Conservation (phyloP, 2,797 vertebrate genomes). For the Oryzias dopingdopingensis region DNA sequence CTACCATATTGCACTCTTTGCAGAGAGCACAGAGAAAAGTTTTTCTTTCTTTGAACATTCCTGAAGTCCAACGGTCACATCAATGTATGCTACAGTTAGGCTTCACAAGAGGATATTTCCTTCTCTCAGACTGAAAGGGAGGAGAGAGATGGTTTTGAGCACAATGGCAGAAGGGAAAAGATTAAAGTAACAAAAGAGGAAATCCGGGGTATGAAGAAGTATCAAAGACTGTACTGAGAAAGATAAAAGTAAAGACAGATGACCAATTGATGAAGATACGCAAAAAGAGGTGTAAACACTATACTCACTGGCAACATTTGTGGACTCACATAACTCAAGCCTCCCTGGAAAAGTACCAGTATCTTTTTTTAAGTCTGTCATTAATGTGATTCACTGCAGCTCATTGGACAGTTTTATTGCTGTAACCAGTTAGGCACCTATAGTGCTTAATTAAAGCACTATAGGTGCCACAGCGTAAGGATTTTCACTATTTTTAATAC, state of each 20-base stretch:
- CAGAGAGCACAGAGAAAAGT: background rate
- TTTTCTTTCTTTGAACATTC: constrained; percentile 1
- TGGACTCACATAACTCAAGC: constrained; percentile 9
- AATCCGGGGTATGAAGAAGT: background rate
- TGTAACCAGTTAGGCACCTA: constrained; percentile 6
- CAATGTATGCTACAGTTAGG: constrained; percentile 25
- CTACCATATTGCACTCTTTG: background rate
- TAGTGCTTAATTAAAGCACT: background rate
- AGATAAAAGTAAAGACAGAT: constrained; percentile 15
- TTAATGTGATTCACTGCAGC: constrained; percentile 54
- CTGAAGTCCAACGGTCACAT: constrained; percentile 27
- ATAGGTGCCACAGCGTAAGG: background rate
- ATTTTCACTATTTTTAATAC: too few relatives aligned
- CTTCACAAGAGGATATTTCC: constrained; percentile 38
- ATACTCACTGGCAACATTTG: constrained; percentile 4
- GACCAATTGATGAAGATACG: constrained; percentile 6
- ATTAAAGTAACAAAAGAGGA: constrained; percentile 9
- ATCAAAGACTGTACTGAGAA: background rate
- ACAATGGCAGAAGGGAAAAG: constrained; percentile 1
- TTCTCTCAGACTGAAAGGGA: constrained; percentile 37
- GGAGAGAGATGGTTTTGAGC: constrained; percentile 13
- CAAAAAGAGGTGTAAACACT: constrained; percentile 6
- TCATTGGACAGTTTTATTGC: constrained; percentile 30
- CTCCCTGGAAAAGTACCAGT: constrained; percentile 65
- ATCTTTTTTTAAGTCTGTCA: constrained; percentile 49